Evolutionary conservation across 2,888 invertebrate species (phyloP).

Genomic region (Drosophila pseudotakahashii): DNA sequence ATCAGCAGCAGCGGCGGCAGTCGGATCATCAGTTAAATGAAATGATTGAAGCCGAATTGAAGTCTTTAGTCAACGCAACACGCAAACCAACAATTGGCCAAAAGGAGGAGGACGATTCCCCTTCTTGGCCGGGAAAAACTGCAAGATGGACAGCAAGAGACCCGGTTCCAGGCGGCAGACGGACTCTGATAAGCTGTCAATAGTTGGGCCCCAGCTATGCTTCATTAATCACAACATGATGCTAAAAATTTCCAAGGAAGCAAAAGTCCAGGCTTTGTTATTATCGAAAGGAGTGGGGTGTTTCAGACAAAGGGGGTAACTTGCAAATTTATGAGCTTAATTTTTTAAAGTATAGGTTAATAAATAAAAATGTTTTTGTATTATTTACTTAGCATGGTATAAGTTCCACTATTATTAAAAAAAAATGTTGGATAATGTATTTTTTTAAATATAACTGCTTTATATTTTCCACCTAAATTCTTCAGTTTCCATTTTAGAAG

Average conservation of each 20-base stretch:
- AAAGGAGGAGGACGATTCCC: neutral
- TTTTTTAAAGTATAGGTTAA: neutral
- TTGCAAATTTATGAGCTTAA: neutral
- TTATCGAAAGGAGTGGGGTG: neutral
- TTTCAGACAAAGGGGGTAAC: neutral
- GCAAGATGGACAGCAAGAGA: neutral
- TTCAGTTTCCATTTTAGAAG: too few relatives aligned
- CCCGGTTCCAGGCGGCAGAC: conserved; percentile 22
- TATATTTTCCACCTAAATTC: too few relatives aligned
- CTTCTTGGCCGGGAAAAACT: neutral
- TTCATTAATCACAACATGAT: conserved; percentile 78
- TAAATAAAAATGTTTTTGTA: too few relatives aligned
- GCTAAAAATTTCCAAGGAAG: conserved; percentile 71
- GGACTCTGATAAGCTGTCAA: conserved; percentile 71
- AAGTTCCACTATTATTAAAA: too few relatives aligned
- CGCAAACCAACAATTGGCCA: conserved; percentile 76
- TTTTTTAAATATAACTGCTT: too few relatives aligned
- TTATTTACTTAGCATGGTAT: too few relatives aligned
- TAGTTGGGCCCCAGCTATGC: conserved; percentile 48
- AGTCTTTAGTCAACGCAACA: conserved; percentile 79
- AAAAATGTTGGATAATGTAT: too few relatives aligned
- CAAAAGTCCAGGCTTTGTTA: conserved; percentile 15
- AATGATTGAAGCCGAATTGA: conserved; percentile 79
- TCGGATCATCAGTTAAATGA: conserved; percentile 79
- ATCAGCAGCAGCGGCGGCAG: conserved; percentile 48